Conservation (phyloP, 2,888 invertebrate genomes). For the Drosophila mulleri region DNA sequence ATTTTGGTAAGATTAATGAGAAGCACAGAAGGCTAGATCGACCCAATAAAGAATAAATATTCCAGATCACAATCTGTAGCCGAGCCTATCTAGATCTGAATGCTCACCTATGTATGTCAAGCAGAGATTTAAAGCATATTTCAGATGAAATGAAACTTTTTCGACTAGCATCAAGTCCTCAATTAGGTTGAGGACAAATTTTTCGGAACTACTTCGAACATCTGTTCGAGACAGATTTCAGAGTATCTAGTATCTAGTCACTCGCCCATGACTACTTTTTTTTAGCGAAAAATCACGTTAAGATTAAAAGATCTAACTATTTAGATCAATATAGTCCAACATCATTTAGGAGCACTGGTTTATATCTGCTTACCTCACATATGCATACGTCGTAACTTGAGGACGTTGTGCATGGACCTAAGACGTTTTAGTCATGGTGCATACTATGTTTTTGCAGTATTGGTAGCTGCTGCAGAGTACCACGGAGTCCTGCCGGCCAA, state of each 20-base stretch:
- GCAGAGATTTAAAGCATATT: no score
- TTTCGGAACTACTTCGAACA: background rate
- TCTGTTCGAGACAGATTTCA: background rate
- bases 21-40: background rate
- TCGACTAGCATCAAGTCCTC: background rate
- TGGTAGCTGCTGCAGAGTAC: constrained; percentile 53
- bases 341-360: background rate
- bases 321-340: background rate
- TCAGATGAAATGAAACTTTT: background rate
- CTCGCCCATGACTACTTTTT: background rate
- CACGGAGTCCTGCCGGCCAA: constrained; percentile 64
- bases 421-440: constrained; percentile 38
- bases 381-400: background rate
- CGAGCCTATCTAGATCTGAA: background rate
- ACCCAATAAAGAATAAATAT: background rate
- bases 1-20: background rate
- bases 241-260: background rate
- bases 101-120: background rate
- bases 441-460: constrained; percentile 4
- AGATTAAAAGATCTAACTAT: background rate
- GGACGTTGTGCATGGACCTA: constrained; percentile 10
- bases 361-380: background rate
- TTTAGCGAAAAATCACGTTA: background rate
- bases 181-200: no score
- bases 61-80: background rate